These are phyloP conservation scores for Enteromius anoplus DNA, from an alignment of 2,797 vertebrate species.

Conservation along the genomic window DNA sequence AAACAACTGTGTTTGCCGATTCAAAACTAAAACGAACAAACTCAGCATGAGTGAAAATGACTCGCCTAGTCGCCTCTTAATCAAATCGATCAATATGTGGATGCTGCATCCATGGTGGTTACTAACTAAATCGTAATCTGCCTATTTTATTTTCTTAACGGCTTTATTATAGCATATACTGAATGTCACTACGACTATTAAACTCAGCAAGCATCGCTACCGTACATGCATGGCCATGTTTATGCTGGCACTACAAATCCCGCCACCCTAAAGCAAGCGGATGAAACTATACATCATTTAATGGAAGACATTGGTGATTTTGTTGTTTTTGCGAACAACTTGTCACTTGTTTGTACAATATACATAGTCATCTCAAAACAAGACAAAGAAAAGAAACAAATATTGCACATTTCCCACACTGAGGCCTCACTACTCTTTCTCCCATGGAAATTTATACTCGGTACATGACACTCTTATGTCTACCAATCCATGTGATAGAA, in stretches of 20 bases:
- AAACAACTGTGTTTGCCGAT: not conserved
- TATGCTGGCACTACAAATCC: conserved; percentile 85
- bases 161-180: conserved; percentile 62
- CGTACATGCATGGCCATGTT: conserved; percentile 95
- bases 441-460: conserved; percentile 10
- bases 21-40: conserved; percentile 20
- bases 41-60: conserved; percentile 40
- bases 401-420: conserved; percentile 94
- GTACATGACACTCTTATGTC: conserved; percentile 5
- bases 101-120: conserved; percentile 71
- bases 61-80: conserved; percentile 19
- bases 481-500: conserved; percentile 1
- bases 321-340: conserved; percentile 99
- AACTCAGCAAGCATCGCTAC: conserved; percentile 89
- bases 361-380: conserved; percentile 83
- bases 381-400: conserved; percentile 79
- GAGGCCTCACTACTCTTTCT: conserved; percentile 41
- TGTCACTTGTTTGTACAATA: conserved; percentile 99
- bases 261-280: conserved; percentile 90
- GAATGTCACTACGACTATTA: conserved; percentile 67
- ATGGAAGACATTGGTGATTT: conserved; percentile 99
- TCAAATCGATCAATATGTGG: conserved; percentile 64
- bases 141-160: conserved; percentile 64
- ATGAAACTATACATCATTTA: conserved; percentile 99
- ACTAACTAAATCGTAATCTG: conserved; percentile 63